Percentiles rank a stretch among this genome's conserved stretches.
These are phyloP conservation scores for Apaloderma vittatum DNA, from an alignment of 2,113 vertebrate genomes.

Conservation along the genomic window DNA sequence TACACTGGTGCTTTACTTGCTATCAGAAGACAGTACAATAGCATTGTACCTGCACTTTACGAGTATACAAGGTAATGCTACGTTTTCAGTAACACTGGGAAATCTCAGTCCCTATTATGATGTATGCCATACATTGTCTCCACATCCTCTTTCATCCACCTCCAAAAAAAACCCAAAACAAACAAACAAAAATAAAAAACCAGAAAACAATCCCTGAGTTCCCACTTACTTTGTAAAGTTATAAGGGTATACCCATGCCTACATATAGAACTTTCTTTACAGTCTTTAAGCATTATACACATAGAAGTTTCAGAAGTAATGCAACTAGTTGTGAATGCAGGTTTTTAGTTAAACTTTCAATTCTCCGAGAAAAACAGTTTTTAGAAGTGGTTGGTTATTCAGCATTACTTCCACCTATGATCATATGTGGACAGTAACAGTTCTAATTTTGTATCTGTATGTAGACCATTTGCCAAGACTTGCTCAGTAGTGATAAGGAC, in stretches of 20 bases:
- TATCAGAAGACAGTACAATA: slow-evolving; percentile 89
- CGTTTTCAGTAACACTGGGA: background rate
- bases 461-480: background rate
- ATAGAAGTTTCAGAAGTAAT: background rate
- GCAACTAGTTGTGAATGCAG: background rate
- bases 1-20: slow-evolving; percentile 92
- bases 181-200: background rate
- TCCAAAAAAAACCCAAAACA: background rate
- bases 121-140: background rate
- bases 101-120: background rate
- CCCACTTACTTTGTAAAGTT: background rate
- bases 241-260: background rate
- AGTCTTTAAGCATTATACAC: background rate
- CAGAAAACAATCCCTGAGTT: background rate
- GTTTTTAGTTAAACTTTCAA: background rate
- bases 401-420: background rate
- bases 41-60: slow-evolving; percentile 95
- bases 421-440: background rate
- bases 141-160: fast-evolving
- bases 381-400: background rate
- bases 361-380: background rate
- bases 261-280: background rate
- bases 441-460: background rate
- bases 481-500: background rate
- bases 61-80: slow-evolving; percentile 92